Evolutionary conservation across 2,113 vertebrate genomes (phyloP), one percentile per base, ranked within the genome.

Genomic region (Pao palembangensis): DNA sequence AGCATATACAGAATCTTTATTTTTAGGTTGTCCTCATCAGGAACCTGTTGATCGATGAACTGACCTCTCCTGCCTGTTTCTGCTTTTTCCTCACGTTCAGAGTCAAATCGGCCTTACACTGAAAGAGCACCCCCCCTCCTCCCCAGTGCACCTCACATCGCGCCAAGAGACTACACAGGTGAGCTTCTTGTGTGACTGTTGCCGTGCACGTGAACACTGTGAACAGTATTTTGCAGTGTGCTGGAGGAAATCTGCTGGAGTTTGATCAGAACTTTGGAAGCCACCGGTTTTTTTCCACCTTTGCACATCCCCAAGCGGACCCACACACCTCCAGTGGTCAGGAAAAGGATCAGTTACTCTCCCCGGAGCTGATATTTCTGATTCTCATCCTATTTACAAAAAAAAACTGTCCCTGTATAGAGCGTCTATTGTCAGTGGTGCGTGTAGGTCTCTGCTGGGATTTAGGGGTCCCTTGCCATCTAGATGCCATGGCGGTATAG

Each of bases 61-160:
- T 69, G 67, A 21, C 70, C 34, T 43, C 42, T 11, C 63, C 17
- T 57, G 0, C n/a, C 61, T 58, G 20, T 62, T 47, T 62, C 19
- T 41, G 16, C 20, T 71, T 69, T 15, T 49, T 55, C 28, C 60
- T 0, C 20, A 1, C 54, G 31, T 51, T 91, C 91, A 69, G 94
- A 96, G 91, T 93, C 93, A 84, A 91, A 91, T 81, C 91, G 94
- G 94, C 95, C 95, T 90, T 94, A 94, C 93, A 96, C 94, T 94
- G 96, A 98, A 94, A 91, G 92, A 47, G 94, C 92, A 88, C 92
- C 91, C 76, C 92, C 91, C 25, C 90, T 75, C 83, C 90, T 91
- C n/a, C 90, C 91, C 79, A 89, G 87, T 85, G 92, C 91, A 13
- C 92, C 91, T 81, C 91, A 90, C 75, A 62, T 89, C 71, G 90